Conservation (phyloP, 2,113 vertebrate species). For the Rhinopomastus cyanomelas region DNA sequence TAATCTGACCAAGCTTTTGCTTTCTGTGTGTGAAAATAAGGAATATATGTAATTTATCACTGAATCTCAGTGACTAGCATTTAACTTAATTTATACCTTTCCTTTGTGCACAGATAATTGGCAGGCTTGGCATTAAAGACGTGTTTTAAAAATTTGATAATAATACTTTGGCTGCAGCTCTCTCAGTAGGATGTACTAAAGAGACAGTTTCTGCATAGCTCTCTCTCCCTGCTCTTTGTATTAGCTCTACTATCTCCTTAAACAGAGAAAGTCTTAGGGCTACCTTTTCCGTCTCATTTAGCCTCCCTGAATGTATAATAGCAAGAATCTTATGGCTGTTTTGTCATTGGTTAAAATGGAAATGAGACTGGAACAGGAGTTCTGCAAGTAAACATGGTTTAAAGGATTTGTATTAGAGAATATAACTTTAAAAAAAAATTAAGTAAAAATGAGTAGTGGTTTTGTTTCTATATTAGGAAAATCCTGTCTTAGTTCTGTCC, state of each 20-base stretch:
- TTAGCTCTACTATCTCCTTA: neutral
- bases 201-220: neutral
- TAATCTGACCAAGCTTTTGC: neutral
- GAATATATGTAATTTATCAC: neutral
- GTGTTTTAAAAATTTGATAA: neutral
- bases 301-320: neutral
- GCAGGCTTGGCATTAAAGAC: neutral
- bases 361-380: neutral
- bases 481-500: neutral
- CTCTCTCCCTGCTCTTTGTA: neutral
- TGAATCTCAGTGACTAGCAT: neutral
- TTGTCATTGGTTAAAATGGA: neutral
- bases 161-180: neutral
- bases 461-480: neutral
- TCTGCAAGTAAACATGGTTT: neutral
- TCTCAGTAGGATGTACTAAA: neutral
- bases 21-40: neutral
- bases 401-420: constrained; percentile 27
- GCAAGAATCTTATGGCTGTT: neutral
- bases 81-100: neutral
- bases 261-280: neutral
- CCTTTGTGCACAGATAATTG: neutral
- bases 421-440: constrained; percentile 15
- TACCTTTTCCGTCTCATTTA: neutral
- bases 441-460: neutral